Evolutionary conservation across 2,113 vertebrate species (phyloP).

Genomic region (Malaclemys terrapin): DNA sequence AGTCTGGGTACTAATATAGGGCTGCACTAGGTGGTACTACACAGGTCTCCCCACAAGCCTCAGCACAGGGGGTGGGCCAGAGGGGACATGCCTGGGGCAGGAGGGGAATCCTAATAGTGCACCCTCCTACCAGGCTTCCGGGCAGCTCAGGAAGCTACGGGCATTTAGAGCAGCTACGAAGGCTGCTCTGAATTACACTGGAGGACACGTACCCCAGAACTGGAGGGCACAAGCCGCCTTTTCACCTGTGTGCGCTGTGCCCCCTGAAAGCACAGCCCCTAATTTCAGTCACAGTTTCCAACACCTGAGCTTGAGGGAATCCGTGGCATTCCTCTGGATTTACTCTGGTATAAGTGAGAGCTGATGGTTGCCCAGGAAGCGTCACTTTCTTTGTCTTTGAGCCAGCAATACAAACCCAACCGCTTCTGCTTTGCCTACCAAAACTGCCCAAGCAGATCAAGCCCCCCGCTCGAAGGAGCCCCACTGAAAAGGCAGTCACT

Average conservation of each 20-base stretch:
- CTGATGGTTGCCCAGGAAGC: constrained; percentile 1
- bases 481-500: constrained; percentile 19
- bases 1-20: background rate
- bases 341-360: background rate
- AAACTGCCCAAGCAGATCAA: constrained; percentile 37
- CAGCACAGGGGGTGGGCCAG: no score
- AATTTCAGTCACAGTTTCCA: no score
- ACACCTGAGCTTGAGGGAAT: background rate
- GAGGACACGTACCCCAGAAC: background rate
- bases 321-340: background rate
- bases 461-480: constrained; percentile 36
- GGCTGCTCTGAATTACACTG: background rate
- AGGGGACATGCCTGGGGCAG: no score
- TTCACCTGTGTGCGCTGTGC: background rate
- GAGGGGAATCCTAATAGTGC: no score
- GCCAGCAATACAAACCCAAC: constrained; percentile 50
- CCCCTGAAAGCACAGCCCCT: background rate
- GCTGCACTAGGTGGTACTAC: background rate
- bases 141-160: no score
- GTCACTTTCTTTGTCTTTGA: constrained; percentile 53
- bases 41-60: no score
- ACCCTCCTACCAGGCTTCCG: background rate
- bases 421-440: constrained; percentile 51
- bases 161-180: background rate
- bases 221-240: background rate